Evolutionary conservation across 2,797 vertebrate species (phyloP).

Genomic region (Sylvilagus floridanus): DNA sequence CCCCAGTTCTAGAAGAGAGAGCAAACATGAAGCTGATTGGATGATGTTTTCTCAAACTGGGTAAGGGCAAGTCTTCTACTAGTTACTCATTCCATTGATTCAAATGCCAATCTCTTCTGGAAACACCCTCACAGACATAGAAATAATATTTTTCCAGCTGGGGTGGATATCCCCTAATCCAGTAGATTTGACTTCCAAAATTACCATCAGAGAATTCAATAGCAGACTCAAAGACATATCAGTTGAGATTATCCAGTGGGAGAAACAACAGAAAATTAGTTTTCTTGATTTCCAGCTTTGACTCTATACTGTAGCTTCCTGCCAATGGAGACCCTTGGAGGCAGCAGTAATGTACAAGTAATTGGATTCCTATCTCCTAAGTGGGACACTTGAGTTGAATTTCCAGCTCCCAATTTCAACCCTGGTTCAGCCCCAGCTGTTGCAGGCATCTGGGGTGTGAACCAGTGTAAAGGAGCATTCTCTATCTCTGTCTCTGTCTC

Average conservation of each 20-base stretch:
- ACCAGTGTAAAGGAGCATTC: too few relatives aligned
- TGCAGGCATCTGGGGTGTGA: too few relatives aligned
- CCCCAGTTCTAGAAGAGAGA: too few relatives aligned
- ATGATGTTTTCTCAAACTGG: background rate
- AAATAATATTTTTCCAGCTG: background rate
- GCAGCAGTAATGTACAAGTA: too few relatives aligned
- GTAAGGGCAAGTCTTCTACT: background rate
- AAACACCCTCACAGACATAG: background rate
- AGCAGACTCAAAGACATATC: background rate
- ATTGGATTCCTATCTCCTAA: too few relatives aligned
- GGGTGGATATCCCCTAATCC: background rate
- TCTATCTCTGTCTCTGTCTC: too few relatives aligned
- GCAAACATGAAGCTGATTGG: background rate
- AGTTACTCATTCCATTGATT: background rate
- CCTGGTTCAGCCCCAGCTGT: too few relatives aligned
- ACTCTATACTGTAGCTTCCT: too few relatives aligned
- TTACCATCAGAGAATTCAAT: background rate
- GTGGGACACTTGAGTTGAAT: too few relatives aligned
- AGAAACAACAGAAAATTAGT: background rate
- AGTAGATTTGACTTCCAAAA: background rate
- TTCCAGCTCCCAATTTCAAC: too few relatives aligned
- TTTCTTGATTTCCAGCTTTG: too few relatives aligned
- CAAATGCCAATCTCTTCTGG: background rate
- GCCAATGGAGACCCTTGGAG: too few relatives aligned
- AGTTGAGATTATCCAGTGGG: background rate